These are phyloP conservation scores for Pedionomus torquatus DNA, from an alignment of 2,113 vertebrate genomes.

Conservation along the genomic window DNA sequence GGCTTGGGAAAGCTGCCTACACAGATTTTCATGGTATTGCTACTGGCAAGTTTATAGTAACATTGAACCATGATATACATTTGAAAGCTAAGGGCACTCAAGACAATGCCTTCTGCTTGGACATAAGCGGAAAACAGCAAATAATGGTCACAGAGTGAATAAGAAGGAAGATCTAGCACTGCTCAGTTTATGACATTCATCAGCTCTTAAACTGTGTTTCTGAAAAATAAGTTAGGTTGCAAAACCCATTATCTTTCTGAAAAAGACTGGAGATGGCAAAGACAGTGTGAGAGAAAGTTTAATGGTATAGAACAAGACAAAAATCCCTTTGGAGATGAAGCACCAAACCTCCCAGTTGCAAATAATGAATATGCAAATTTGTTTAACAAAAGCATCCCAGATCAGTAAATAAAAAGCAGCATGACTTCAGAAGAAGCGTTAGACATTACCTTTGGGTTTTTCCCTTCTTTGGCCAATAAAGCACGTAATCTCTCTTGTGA, in stretches of 20 bases:
- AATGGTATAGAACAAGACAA: neutral
- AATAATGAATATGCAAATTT: neutral
- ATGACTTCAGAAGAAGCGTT: neutral
- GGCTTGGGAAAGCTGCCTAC: neutral
- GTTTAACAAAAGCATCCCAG: neutral
- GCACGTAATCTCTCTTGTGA: conserved; percentile 92
- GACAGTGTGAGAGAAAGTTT: neutral
- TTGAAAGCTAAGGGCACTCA: neutral
- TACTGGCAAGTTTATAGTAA: neutral
- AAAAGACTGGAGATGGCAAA: neutral
- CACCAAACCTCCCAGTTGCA: neutral
- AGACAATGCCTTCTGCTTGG: neutral
- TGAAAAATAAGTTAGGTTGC: neutral
- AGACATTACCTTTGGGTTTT: conserved; percentile 88
- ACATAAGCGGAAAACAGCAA: neutral
- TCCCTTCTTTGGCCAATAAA: conserved; percentile 89
- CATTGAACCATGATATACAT: neutral
- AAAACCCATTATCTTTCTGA: neutral
- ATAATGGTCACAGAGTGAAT: neutral
- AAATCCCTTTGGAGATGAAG: neutral
- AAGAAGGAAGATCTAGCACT: neutral
- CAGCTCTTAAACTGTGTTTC: neutral
- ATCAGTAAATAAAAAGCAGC: neutral
- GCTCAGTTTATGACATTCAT: neutral
- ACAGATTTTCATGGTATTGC: neutral